phyloP scores from a whole-genome alignment of 2,113 vertebrate genomes.

The Trinectes maculatus region DNA sequence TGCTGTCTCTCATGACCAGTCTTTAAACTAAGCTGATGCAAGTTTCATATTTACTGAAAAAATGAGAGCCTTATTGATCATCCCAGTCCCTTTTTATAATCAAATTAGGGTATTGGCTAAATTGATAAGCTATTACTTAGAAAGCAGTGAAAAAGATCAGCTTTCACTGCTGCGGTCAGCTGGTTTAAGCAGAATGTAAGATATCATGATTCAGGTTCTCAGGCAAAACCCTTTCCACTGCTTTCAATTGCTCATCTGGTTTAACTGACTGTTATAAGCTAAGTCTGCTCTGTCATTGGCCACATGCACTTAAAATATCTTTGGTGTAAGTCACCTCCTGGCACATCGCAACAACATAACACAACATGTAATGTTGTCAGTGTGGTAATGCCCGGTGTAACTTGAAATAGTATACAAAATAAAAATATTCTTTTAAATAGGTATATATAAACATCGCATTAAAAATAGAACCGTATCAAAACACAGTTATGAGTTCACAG shows the following conservation, averaged over 20 bases:
- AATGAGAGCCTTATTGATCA: neutral
- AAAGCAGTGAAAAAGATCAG: neutral
- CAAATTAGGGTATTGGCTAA: neutral
- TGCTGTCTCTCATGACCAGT: neutral
- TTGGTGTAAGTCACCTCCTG: conserved; percentile 76
- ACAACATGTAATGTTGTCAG: conserved; percentile 65
- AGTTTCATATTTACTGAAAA: neutral
- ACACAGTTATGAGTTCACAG: conserved; percentile 88
- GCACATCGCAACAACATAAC: conserved; percentile 65
- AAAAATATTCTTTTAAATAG: conserved; percentile 99
- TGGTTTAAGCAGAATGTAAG: conserved; percentile 1
- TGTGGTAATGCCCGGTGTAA: conserved; percentile 77
- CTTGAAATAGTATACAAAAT: conserved; percentile 98
- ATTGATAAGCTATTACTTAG: neutral
- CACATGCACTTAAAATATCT: conserved; percentile 75
- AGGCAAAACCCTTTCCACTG: conserved; percentile 27
- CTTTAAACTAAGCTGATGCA: neutral
- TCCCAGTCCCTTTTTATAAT: neutral
- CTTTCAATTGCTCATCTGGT: conserved; percentile 22
- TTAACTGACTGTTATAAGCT: conserved; percentile 28
- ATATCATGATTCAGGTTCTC: conserved; percentile 29
- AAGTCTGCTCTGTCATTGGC: conserved; percentile 48
- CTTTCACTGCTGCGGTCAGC: neutral
- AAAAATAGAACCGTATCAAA: conserved; percentile 99
- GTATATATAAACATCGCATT: conserved; percentile 95